Conservation (phyloP, 2,113 vertebrate genomes). For the Arvicanthis niloticus region DNA sequence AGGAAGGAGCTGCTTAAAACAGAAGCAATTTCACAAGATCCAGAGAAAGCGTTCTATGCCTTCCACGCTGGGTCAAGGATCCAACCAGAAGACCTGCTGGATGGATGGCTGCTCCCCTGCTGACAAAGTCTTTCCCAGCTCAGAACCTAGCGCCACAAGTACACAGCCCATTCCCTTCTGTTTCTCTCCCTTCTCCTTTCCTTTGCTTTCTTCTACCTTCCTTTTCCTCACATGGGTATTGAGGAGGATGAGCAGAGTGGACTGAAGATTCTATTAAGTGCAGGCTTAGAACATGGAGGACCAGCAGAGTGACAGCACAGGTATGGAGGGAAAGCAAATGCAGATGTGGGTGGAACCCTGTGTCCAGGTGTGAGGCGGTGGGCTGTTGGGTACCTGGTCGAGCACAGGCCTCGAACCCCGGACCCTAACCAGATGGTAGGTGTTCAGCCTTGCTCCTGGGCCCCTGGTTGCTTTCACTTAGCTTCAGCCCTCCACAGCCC, state of each 20-base stretch:
- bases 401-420: too few species aligned
- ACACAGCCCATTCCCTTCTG: background rate
- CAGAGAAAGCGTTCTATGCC: background rate
- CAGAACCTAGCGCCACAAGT: background rate
- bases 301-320: background rate
- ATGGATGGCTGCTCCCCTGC: background rate
- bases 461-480: too few species aligned
- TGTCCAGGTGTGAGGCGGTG: too few species aligned
- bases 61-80: background rate
- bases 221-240: background rate
- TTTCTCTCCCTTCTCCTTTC: too few species aligned
- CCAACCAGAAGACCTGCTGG: background rate
- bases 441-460: too few species aligned
- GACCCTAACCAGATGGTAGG: too few species aligned
- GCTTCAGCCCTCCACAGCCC: too few species aligned
- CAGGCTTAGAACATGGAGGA: background rate
- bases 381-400: too few species aligned
- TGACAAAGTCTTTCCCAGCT: background rate
- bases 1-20: background rate
- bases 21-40: background rate
- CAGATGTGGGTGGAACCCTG: rapidly evolving
- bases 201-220: too few species aligned
- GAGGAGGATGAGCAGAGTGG: background rate
- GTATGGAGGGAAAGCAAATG: rapidly evolving
- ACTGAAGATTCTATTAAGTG: background rate